phyloP scores from a whole-genome alignment of 2,888 invertebrate genomes.

The Acrobasis consociella region DNA sequence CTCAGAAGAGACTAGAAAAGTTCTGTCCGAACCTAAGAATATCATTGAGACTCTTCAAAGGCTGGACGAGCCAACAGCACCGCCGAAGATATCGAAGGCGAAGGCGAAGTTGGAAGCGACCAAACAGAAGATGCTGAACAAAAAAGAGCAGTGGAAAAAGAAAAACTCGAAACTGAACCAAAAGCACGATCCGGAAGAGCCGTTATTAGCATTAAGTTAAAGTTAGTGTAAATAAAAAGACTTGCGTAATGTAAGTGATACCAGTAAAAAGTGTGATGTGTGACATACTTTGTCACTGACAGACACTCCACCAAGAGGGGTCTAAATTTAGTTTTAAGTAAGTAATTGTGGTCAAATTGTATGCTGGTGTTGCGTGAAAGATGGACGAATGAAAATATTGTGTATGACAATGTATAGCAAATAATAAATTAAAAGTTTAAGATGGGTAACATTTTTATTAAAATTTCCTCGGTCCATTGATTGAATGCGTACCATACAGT shows the following conservation, averaged over 20 bases:
- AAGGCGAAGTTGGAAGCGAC: slow-evolving; percentile 85
- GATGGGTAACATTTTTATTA: slow-evolving; percentile 40
- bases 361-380: slow-evolving; percentile 44
- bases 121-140: slow-evolving; percentile 66
- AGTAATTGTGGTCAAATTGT: slow-evolving; percentile 45
- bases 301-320: slow-evolving; percentile 56
- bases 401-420: slow-evolving; percentile 45
- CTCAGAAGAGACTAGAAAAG: slow-evolving; percentile 68
- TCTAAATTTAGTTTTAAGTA: slow-evolving; percentile 61
- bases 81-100: slow-evolving; percentile 80
- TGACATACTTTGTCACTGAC: slow-evolving; percentile 41
- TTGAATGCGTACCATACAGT: slow-evolving; percentile 24
- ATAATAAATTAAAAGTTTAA: slow-evolving; percentile 73
- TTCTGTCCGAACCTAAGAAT: slow-evolving; percentile 86
- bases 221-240: slow-evolving; percentile 68
- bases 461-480: slow-evolving; percentile 32
- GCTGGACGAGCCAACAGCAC: slow-evolving; percentile 83
- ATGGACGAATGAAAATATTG: slow-evolving; percentile 53
- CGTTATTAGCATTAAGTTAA: slow-evolving; percentile 86
- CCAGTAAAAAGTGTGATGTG: slow-evolving; percentile 48
- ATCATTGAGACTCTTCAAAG: slow-evolving; percentile 91
- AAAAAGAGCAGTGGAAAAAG: slow-evolving; percentile 76
- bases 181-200: slow-evolving; percentile 83
- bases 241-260: slow-evolving; percentile 72
- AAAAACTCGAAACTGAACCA: slow-evolving; percentile 59